These are phyloP conservation scores for Tricholaema leucomelas DNA, from an alignment of 2,113 vertebrate genomes.

Conservation along the genomic window DNA sequence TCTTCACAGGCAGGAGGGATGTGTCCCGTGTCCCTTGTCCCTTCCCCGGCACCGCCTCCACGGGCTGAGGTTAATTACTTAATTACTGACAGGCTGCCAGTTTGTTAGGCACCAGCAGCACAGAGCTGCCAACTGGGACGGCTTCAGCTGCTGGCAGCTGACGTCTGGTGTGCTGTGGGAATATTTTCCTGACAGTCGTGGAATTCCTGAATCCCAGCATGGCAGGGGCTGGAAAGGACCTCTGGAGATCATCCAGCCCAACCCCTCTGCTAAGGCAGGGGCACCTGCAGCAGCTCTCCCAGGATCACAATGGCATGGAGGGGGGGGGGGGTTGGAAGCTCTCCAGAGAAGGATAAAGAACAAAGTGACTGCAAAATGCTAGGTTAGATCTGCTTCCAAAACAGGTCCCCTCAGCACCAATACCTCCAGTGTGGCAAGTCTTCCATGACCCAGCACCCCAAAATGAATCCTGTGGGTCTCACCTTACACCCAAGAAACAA, in stretches of 20 bases:
- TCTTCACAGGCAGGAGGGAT: background rate
- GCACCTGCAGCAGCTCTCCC: too few species aligned
- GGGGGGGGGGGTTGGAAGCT: too few species aligned
- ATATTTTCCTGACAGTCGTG: too few species aligned
- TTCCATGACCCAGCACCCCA: background rate
- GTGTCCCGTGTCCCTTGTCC: background rate
- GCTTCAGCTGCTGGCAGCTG: too few species aligned
- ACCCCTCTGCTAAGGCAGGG: too few species aligned
- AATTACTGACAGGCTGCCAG: background rate
- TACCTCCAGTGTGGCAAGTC: background rate
- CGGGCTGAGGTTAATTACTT: slow-evolving; percentile 1
- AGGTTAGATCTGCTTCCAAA: background rate
- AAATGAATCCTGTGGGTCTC: background rate
- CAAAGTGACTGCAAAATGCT: background rate
- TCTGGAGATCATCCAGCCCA: too few species aligned
- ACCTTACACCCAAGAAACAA: background rate
- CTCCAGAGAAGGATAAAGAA: background rate
- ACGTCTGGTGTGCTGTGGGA: too few species aligned
- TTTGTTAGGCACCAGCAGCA: background rate
- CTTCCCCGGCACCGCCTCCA: background rate
- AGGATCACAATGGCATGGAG: too few species aligned
- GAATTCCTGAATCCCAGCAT: too few species aligned
- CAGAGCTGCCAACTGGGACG: too few species aligned
- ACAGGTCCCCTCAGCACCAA: accelerated
- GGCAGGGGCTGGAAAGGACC: too few species aligned